These are phyloP conservation scores for Calliphora vomitoria DNA, from an alignment of 2,888 invertebrate genomes.

Conservation along the genomic window DNA sequence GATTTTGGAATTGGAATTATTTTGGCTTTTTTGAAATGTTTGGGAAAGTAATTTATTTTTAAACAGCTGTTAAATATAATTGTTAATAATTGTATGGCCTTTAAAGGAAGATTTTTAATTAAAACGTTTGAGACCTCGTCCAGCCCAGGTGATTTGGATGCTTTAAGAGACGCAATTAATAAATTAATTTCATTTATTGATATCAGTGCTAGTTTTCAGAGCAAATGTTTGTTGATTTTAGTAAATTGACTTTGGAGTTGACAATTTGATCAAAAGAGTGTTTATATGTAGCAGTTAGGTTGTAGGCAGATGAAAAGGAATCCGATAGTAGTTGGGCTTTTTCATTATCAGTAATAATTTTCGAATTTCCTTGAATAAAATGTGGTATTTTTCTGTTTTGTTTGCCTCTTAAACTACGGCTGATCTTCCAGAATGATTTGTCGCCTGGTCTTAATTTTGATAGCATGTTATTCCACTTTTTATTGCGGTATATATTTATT, in stretches of 20 bases:
- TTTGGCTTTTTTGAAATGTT: constrained; percentile 36
- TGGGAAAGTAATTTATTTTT: constrained; percentile 13
- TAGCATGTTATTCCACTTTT: constrained; percentile 9
- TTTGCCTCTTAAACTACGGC: constrained; percentile 6
- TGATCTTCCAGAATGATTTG: constrained; percentile 10
- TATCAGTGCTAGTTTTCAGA: background rate
- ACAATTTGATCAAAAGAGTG: background rate
- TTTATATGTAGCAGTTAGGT: background rate
- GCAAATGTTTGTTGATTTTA: background rate
- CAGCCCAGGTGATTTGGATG: constrained; percentile 28
- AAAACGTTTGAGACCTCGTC: constrained; percentile 31
- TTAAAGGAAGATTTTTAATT: constrained; percentile 9
- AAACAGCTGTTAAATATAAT: constrained; percentile 27
- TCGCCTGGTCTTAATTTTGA: background rate
- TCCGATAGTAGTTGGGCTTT: constrained; percentile 4
- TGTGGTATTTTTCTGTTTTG: background rate
- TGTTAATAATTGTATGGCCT: constrained; percentile 14
- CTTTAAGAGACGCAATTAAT: constrained; percentile 13
- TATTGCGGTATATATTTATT: constrained; percentile 11
- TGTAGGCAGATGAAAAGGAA: background rate
- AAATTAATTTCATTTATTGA: background rate
- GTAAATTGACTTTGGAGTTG: background rate
- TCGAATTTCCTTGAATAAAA: constrained; percentile 9
- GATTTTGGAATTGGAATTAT: constrained; percentile 36
- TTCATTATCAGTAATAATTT: constrained; percentile 1